These are phyloP conservation scores for Falco cherrug DNA, from an alignment of 2,797 vertebrate species.

Conservation along the genomic window DNA sequence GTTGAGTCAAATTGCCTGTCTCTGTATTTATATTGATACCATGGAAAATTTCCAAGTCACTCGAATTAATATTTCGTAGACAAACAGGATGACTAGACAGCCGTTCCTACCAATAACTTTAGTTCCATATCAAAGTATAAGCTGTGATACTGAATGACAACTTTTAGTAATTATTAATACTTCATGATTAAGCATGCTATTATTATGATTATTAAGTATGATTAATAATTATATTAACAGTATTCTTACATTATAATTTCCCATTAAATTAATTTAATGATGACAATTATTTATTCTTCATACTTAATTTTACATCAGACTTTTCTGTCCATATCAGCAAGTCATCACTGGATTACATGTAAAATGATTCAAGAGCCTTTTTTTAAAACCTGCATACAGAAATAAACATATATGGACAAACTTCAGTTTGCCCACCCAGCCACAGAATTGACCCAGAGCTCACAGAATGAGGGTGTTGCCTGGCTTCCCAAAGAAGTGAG, in stretches of 20 bases:
- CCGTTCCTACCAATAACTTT: not conserved
- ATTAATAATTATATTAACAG: no score
- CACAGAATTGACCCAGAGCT: no score
- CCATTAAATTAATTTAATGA: no score
- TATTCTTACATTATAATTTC: no score
- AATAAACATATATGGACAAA: not conserved
- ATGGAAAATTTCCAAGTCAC: not conserved
- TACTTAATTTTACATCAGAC: not conserved
- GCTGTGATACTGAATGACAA: not conserved
- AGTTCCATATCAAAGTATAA: not conserved
- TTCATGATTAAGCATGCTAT: not conserved
- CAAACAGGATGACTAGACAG: not conserved
- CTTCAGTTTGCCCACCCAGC: not conserved
- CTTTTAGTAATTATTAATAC: not conserved
- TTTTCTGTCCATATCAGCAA: not conserved
- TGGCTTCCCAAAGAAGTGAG: fast-evolving
- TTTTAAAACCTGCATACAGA: not conserved
- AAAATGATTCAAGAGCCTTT: not conserved
- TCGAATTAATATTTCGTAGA: not conserved
- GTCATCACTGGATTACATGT: not conserved
- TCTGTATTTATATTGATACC: not conserved
- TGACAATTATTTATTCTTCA: no score
- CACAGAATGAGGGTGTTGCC: fast-evolving
- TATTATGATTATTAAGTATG: no score
- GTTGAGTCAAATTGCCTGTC: not conserved